Evolutionary conservation across 2,888 invertebrate species (phyloP).

Genomic region (Drosophila percnosoma): DNA sequence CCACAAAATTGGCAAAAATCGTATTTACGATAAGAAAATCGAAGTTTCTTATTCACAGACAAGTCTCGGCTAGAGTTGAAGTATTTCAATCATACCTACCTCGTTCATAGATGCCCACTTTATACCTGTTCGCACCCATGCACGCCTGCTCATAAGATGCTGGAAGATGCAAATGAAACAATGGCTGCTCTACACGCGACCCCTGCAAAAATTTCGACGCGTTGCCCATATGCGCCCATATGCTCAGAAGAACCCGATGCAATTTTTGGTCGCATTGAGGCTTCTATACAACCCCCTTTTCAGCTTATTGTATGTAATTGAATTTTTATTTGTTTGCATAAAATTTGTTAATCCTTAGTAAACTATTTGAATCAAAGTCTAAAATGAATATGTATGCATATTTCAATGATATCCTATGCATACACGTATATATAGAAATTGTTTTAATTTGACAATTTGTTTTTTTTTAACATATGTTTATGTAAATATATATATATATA

Average conservation of each 20-base stretch:
- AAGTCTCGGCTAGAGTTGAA: neutral
- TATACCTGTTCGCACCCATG: too few relatives aligned
- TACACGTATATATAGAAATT: conserved; percentile 16
- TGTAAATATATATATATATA: conserved; percentile 36
- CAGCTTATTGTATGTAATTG: conserved; percentile 7
- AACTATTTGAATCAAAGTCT: conserved; percentile 34
- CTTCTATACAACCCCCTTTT: neutral
- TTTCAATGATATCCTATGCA: conserved; percentile 22
- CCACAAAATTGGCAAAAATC: neutral
- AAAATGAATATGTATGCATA: conserved; percentile 25
- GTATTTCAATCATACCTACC: neutral
- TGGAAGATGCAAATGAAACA: too few relatives aligned
- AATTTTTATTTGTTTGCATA: conserved; percentile 19
- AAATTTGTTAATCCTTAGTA: conserved; percentile 20
- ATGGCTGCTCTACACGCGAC: too few relatives aligned
- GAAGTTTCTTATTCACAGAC: neutral
- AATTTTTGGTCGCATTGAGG: too few relatives aligned
- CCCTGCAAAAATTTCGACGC: too few relatives aligned
- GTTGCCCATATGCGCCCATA: too few relatives aligned
- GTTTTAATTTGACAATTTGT: conserved; percentile 34
- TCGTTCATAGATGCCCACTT: neutral
- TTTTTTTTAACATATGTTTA: conserved; percentile 21
- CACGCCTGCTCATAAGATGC: too few relatives aligned
- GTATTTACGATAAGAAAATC: neutral
- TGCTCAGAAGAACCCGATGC: too few relatives aligned